phyloP scores from a whole-genome alignment of 2,888 invertebrate genomes.

The Bhutanitis thaidina region DNA sequence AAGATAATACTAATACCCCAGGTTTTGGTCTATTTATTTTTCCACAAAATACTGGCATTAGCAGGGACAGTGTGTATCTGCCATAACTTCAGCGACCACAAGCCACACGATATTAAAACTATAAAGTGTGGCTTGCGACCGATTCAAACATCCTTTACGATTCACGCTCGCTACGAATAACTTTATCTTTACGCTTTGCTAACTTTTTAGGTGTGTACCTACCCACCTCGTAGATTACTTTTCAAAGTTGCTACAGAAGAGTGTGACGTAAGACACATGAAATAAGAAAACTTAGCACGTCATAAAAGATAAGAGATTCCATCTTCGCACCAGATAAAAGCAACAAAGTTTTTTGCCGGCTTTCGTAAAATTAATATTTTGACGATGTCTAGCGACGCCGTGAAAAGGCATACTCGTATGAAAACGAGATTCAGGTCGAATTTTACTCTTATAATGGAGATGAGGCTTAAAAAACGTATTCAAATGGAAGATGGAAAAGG shows the following conservation, averaged over 20 bases:
- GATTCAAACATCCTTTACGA: conserved; percentile 46
- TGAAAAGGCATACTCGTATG: conserved; percentile 28
- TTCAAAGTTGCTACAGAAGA: conserved; percentile 4
- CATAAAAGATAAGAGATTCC: conserved; percentile 16
- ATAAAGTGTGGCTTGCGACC: conserved; percentile 68
- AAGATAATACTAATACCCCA: no score
- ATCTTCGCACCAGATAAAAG: conserved; percentile 16
- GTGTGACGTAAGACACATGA: conserved; percentile 8
- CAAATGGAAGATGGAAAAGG: conserved; percentile 64
- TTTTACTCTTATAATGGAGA: conserved; percentile 27
- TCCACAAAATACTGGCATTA: conserved; percentile 36
- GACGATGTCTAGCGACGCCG: conserved; percentile 12
- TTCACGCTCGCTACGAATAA: conserved; percentile 35
- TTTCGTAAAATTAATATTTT: conserved; percentile 18
- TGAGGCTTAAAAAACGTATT: conserved; percentile 48
- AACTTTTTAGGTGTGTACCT: conserved; percentile 39
- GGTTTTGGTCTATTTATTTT: no score
- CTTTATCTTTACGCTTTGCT: conserved; percentile 43
- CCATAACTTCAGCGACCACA: conserved; percentile 56
- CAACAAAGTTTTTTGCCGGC: conserved; percentile 16
- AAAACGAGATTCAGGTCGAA: conserved; percentile 27
- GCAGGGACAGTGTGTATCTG: conserved; percentile 56
- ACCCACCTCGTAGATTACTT: conserved; percentile 30
- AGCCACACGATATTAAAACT: conserved; percentile 74
- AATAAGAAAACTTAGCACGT: conserved; percentile 15